These are phyloP conservation scores for Ptilorrhoa leucosticta DNA, from an alignment of 2,113 vertebrate genomes.

Conservation along the genomic window DNA sequence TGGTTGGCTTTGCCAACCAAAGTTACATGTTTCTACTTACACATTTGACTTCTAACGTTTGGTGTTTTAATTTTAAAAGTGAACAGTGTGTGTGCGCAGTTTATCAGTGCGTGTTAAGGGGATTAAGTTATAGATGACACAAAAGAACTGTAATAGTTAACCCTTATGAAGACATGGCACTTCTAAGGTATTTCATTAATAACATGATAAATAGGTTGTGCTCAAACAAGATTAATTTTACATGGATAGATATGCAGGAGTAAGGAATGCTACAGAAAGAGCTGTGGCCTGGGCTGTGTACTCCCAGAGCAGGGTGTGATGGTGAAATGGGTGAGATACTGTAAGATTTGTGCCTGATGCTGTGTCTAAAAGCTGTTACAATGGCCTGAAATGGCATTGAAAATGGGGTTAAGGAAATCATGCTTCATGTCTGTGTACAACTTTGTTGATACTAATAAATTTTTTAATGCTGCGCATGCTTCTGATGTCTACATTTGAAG, in stretches of 20 bases:
- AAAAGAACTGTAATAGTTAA: not conserved
- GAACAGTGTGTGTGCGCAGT: not conserved
- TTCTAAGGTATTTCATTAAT: not conserved
- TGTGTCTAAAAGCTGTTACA: not conserved
- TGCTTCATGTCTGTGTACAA: not conserved
- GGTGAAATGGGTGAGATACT: not conserved
- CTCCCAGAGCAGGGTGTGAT: not conserved
- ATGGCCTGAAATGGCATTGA: not conserved
- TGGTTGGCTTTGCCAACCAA: not conserved
- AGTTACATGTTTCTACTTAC: not conserved
- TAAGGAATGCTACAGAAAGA: not conserved
- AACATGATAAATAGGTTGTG: not conserved
- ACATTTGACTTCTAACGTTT: not conserved
- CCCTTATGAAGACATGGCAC: not conserved
- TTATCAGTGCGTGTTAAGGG: not conserved
- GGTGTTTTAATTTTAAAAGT: not conserved
- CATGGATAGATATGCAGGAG: not conserved
- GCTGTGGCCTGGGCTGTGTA: not conserved
- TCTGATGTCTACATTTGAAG: not conserved
- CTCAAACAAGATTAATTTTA: not conserved
- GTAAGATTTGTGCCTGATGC: not conserved
- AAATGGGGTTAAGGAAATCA: not conserved
- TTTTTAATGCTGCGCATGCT: not conserved
- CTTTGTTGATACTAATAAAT: not conserved
- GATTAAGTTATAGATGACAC: not conserved